Base-by-base conservation (phyloP, 1,140 invertebrate genomes). In the Sycophaga agraensis region DNA sequence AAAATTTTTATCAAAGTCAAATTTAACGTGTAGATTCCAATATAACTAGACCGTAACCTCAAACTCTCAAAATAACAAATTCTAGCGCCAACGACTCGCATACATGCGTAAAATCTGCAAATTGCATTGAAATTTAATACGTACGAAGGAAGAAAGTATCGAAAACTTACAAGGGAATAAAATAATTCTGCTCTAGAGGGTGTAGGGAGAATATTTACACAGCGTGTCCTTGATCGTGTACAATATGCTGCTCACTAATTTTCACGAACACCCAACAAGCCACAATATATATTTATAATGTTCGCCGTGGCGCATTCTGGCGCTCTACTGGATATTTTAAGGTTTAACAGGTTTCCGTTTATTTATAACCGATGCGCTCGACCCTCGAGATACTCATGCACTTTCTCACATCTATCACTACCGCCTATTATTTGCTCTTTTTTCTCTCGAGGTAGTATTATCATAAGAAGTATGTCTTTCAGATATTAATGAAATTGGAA, bases 241-340 rank as follows among this genome's bases (percentile, higher is more conserved):
- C 4, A 7, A 42, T 28, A 55, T 17, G 17, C 39, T 11, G 21
- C 26, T 5, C n/a, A 22, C 11, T 59, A 17, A 46, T 57, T n/a
- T 57, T 57, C 54, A 49, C 34, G 34, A 58, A 49, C 43, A 31
- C 43, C 2, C 17, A n/a, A n/a, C n/a, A n/a, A n/a, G n/a, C n/a
- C n/a, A n/a, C n/a, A n/a, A n/a, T n/a, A n/a, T 21, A 39, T 59
- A 59, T 59, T 59, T 59, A 51, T 59, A 59, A 51, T 35, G 21
- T 49, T 28, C 21, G 35, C 14, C 22, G 28, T 14, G 39, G 12
- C 46, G 31, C 35, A 46, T 56, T 59, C 57, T 31, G 42, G 39
- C 39, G 40, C 28, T 45, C 39, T 26, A 11, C 28, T 45, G 50
- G 49, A 53, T 60, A 60, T 60, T 60, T 60, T 53, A 43, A 46